These are phyloP conservation scores for Balanococcus diminutus DNA, from an alignment of 2,888 invertebrate genomes.

Conservation along the genomic window DNA sequence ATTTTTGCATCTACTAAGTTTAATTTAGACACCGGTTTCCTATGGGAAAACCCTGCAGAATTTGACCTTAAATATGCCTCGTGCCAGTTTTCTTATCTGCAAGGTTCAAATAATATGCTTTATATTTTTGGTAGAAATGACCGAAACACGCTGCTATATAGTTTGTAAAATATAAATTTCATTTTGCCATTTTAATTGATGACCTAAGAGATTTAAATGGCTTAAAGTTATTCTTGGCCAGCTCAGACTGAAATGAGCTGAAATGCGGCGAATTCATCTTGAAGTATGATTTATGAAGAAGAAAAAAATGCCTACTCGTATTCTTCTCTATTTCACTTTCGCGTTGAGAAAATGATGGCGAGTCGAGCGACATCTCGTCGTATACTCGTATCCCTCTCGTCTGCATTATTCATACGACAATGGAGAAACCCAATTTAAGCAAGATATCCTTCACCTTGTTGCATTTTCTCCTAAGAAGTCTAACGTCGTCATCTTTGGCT, in stretches of 20 bases:
- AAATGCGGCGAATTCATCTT: background rate
- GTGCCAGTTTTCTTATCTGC: background rate
- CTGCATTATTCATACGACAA: background rate
- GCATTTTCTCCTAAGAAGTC: background rate
- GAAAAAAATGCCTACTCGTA: too few species aligned
- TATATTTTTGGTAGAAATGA: background rate
- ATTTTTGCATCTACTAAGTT: too few species aligned
- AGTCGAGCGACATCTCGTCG: background rate
- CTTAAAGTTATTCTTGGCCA: background rate
- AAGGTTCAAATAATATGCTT: background rate
- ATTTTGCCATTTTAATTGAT: slow-evolving; percentile 11
- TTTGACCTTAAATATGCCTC: too few species aligned
- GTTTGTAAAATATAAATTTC: background rate
- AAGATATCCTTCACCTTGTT: background rate
- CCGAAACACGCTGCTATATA: background rate
- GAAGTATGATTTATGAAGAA: background rate
- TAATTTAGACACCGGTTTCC: too few species aligned
- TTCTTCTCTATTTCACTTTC: background rate
- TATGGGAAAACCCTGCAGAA: too few species aligned
- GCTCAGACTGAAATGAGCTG: background rate
- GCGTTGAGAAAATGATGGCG: background rate
- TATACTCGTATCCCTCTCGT: background rate
- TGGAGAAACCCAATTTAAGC: background rate
- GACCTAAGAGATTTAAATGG: slow-evolving; percentile 15
- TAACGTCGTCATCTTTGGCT: background rate